Evolutionary conservation across 2,113 vertebrate species (phyloP).

Genomic region (Oreochromis niloticus): DNA sequence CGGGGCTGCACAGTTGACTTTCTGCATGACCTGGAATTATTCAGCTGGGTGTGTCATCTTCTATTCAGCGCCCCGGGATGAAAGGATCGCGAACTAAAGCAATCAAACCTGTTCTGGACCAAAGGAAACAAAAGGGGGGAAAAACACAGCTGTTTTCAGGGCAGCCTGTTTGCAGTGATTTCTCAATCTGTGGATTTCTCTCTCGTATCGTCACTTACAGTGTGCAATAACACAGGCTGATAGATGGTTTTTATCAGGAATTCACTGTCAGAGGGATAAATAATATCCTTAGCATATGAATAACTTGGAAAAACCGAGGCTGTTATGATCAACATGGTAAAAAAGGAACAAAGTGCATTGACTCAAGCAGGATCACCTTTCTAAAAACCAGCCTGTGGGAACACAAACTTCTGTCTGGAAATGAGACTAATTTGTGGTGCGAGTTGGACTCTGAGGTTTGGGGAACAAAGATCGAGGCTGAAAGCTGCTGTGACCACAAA

Average conservation of each 20-base stretch:
- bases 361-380: neutral
- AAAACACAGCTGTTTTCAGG: neutral
- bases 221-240: neutral
- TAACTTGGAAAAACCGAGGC: neutral
- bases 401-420: neutral
- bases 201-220: neutral
- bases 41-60: neutral
- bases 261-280: neutral
- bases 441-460: neutral
- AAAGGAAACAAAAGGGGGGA: neutral
- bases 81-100: neutral
- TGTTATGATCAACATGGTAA: neutral
- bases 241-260: neutral
- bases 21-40: neutral
- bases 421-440: neutral
- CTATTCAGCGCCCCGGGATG: neutral
- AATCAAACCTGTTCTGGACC: neutral
- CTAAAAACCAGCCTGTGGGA: neutral
- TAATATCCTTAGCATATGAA: accelerated
- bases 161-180: neutral
- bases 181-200: neutral
- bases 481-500: neutral
- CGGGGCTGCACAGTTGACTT: neutral
- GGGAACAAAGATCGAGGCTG: neutral
- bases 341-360: neutral